Evolutionary conservation across 2,797 vertebrate genomes (phyloP), one percentile per base, ranked within the genome.

Genomic region (Petrocephalus sullivani): DNA sequence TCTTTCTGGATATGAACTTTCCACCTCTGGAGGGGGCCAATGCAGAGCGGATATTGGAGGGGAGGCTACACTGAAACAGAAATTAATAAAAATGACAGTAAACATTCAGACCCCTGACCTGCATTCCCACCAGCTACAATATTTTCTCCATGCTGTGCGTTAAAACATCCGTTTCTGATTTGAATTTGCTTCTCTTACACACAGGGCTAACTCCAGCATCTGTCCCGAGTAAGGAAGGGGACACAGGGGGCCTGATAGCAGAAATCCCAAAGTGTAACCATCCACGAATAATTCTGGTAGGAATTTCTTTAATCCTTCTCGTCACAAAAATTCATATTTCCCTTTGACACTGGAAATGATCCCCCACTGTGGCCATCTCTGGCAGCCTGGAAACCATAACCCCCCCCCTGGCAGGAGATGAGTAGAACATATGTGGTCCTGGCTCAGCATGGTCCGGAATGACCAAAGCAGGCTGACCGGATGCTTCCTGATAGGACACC

Each of bases 1-100:
- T 16, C 67, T 75, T 75, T 75, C 67, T 75, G 41, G 41, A 46
- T 4, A 46, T 46, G 41, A 46, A 46, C 41, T 46, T 46, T 46
- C 41, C 41, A 46, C 41, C 41, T 14, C 23, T 67, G 28, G 61
- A 67, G 28, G 23, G 28, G 61, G 2, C 23, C 0, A 67, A 14
- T 33, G 28, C 64, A 71, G 64, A 2, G 12, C 16, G 67, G 33
- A 71, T 71, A 71, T 71, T 33, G 14, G 16, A 12, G 23, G 21
- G 64, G 54, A 28, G 58, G 23, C 12, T 37, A 16, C 14, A 33
- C 21, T 21, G 46, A 83, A 21, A 23, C 49, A 83, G n/a, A 54
- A 82, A 88, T 88, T 84, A 89, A 92, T 90, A 91, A 54, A 21
- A 33, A 67, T 33, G 3, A 67, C 64, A 71, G 28, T 71, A 37